Evolutionary conservation across 2,797 vertebrate genomes (phyloP).

Genomic region (Amazonetta brasiliensis): DNA sequence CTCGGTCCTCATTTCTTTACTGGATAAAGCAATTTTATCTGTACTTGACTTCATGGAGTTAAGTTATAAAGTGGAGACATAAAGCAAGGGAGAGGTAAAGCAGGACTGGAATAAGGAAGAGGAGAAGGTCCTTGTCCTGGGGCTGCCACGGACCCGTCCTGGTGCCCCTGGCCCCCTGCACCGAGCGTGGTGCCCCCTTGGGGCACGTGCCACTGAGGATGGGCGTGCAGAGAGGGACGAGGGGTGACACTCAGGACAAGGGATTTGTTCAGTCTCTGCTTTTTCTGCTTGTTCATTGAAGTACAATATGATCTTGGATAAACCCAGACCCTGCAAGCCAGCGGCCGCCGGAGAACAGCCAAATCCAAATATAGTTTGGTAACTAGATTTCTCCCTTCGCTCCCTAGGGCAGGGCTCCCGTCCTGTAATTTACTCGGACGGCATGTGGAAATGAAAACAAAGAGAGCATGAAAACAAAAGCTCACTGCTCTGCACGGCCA

Average conservation of each 20-base stretch:
- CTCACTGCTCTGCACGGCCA: constrained; percentile 51
- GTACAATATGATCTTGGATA: fast-evolving
- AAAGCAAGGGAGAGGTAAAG: neutral
- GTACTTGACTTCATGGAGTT: neutral
- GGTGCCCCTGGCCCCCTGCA: neutral
- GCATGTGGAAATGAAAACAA: constrained; percentile 70
- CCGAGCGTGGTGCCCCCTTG: neutral
- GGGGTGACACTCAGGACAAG: neutral
- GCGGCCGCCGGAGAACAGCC: fast-evolving
- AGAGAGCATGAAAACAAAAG: constrained; percentile 58
- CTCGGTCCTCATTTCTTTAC: neutral
- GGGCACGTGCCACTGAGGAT: fast-evolving
- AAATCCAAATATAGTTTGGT: neutral
- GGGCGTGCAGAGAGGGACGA: neutral
- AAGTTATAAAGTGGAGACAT: neutral
- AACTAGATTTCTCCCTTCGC: neutral
- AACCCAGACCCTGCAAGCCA: neutral
- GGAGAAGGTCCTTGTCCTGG: neutral
- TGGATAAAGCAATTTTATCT: constrained; percentile 6
- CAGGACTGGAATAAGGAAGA: neutral
- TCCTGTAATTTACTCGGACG: neutral
- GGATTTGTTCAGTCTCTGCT: neutral
- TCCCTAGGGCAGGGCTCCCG: constrained; percentile 17
- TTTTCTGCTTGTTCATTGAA: fast-evolving
- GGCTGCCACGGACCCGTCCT: neutral